A percentile compares a stretch with the other conserved stretches of the same genome.
phyloP scores from a whole-genome alignment of 2,797 vertebrate species.

The Argya squamiceps region DNA sequence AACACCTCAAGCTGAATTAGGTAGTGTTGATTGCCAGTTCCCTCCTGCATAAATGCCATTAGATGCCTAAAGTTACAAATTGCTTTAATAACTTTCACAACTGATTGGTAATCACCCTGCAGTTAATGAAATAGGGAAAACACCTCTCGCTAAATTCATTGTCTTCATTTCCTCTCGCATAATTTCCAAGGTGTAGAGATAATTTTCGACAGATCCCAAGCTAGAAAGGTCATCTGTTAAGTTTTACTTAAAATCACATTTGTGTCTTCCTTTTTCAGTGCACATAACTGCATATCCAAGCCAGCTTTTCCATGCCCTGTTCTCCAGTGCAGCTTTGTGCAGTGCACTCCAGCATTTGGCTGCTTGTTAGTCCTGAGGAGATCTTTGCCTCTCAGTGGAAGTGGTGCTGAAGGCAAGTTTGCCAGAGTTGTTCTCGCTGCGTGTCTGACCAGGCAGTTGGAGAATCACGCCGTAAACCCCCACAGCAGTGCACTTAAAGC shows the following conservation, averaged over 20 bases:
- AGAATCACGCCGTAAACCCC: neutral
- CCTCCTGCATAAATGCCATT: conserved; percentile 6
- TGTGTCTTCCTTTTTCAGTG: neutral
- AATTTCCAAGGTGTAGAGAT: neutral
- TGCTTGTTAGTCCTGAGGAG: neutral
- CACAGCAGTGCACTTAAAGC: neutral
- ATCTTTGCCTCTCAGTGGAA: neutral
- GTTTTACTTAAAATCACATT: neutral
- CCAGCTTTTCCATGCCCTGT: neutral
- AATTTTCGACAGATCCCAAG: neutral
- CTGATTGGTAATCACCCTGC: conserved; percentile 55
- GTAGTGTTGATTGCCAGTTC: conserved; percentile 17
- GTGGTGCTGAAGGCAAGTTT: neutral
- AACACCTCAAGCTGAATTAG: conserved; percentile 8
- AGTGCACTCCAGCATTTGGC: neutral
- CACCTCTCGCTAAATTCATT: neutral
- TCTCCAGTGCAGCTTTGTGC: neutral
- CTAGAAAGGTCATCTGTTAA: neutral
- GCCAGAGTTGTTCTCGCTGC: neutral
- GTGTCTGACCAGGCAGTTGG: neutral
- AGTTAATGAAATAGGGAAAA: conserved; percentile 54
- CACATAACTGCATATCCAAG: neutral
- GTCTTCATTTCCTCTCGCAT: conserved; percentile 29
- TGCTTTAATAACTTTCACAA: conserved; percentile 67
- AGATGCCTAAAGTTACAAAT: conserved; percentile 60